Evolutionary conservation across 2,113 vertebrate genomes (phyloP).

Genomic region (Hippocampus abdominalis): DNA sequence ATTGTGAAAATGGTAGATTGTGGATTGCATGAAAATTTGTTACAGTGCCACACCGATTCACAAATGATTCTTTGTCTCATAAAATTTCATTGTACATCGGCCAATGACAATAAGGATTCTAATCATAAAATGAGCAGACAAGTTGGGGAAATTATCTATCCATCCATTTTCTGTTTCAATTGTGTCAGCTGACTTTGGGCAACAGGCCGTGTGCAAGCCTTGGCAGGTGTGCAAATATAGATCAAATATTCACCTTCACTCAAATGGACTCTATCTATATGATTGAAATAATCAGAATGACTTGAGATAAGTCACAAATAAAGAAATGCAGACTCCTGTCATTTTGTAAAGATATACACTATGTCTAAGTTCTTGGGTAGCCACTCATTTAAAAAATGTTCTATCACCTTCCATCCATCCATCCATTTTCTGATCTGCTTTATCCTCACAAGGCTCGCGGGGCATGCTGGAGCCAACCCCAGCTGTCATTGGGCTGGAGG

Average conservation of each 20-base stretch:
- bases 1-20: slow-evolving; percentile 39
- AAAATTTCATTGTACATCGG: too few relatives aligned
- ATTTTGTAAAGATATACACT: too few relatives aligned
- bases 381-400: too few relatives aligned
- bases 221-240: neutral
- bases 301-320: neutral
- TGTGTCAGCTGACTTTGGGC: neutral
- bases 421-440: too few relatives aligned
- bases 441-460: too few relatives aligned
- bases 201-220: too few relatives aligned
- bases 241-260: neutral
- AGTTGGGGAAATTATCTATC: neutral
- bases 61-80: neutral
- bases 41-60: neutral
- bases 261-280: too few relatives aligned
- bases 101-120: neutral
- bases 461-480: too few relatives aligned
- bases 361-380: too few relatives aligned
- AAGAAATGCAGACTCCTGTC: neutral
- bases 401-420: too few relatives aligned
- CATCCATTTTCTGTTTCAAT: neutral
- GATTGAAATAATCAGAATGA: neutral
- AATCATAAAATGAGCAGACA: neutral
- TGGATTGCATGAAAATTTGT: neutral
- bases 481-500: too few relatives aligned